These are phyloP conservation scores for Ascidia mentula DNA, from an alignment of 23 tunicate genomes.

Conservation along the genomic window DNA sequence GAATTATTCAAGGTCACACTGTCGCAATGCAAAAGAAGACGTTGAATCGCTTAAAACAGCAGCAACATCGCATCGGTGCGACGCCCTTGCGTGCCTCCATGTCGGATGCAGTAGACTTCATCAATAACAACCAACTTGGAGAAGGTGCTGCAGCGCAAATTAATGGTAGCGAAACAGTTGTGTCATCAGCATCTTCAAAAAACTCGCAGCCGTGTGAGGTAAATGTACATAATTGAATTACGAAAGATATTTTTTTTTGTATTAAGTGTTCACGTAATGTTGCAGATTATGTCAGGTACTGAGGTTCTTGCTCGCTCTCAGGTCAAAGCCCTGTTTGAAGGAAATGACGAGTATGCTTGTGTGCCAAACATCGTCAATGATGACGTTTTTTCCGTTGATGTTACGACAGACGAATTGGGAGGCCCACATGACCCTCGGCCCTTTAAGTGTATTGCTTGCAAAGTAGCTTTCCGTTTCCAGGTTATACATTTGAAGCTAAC, in stretches of 20 bases:
- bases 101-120: not conserved
- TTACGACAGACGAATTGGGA: slow-evolving; percentile 16
- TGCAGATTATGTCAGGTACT: slow-evolving; percentile 44
- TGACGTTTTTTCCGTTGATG: slow-evolving; percentile 12
- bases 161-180: not conserved
- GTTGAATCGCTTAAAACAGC: slow-evolving; percentile 59
- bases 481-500: no score
- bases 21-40: slow-evolving; percentile 85
- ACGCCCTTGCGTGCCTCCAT: not conserved
- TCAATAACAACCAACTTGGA: no score
- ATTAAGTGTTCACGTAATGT: not conserved
- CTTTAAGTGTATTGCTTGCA: slow-evolving; percentile 82
- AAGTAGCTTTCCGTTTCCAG: slow-evolving; percentile 90
- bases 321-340: slow-evolving; percentile 67
- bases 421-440: slow-evolving; percentile 71
- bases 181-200: not conserved
- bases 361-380: slow-evolving; percentile 15
- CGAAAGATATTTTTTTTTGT: not conserved
- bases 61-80: slow-evolving; percentile 1
- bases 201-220: not conserved
- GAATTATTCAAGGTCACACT: slow-evolving; percentile 45
- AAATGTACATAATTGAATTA: not conserved
- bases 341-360: slow-evolving; percentile 76
- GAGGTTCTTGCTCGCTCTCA: slow-evolving; percentile 62
- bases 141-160: not conserved